Conservation (phyloP, 2,888 invertebrate genomes). For the Erpobdella octoculata region DNA sequence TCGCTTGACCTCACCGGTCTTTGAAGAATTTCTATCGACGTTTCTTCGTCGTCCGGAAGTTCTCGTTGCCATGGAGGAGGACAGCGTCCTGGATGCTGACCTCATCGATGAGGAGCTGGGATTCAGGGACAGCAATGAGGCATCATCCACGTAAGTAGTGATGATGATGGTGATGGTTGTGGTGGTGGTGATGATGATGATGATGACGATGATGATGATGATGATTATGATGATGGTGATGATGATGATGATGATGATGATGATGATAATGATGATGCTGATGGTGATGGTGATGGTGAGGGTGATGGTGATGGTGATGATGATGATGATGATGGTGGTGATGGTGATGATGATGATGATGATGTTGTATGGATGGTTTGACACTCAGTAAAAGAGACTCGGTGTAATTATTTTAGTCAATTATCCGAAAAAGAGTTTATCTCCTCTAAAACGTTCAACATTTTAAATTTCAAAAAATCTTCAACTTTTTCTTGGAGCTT, state of each 20-base stretch:
- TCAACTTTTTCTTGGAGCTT: no score
- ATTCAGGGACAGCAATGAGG: conserved; percentile 29
- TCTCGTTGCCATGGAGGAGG: conserved; percentile 15
- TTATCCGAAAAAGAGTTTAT: no score
- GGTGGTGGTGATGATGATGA: conserved; percentile 15
- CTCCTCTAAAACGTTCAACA: no score
- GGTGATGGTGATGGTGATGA: neutral
- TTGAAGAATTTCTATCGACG: no score
- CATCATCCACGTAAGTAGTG: neutral
- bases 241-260: conserved; percentile 21
- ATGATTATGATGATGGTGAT: conserved; percentile 9
- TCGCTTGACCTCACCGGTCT: no score
- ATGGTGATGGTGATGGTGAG: conserved; percentile 8
- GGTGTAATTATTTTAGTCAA: no score
- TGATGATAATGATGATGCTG: neutral
- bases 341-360: neutral
- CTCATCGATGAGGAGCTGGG: conserved; percentile 30
- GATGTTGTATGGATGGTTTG: no score
- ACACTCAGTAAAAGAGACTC: no score
- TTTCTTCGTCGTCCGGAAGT: no score
- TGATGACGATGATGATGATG: conserved; percentile 18
- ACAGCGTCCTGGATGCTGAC: conserved; percentile 27
- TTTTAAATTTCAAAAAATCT: no score
- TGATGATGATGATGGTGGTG: conserved; percentile 2
- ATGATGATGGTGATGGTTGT: conserved; percentile 6